Evolutionary conservation across 2,888 invertebrate genomes (phyloP).

Genomic region (Bellardia pandia): DNA sequence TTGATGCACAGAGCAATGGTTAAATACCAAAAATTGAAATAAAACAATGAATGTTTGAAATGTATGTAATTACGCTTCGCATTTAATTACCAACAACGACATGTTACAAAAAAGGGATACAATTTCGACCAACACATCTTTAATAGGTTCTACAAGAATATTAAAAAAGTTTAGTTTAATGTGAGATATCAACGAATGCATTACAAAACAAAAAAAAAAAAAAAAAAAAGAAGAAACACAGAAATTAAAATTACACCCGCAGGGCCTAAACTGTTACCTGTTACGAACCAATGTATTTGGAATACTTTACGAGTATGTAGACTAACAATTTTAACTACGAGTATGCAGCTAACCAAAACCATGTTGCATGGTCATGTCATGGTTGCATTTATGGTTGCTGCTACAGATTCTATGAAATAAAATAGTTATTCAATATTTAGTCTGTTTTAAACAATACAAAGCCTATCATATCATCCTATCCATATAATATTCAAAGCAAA

Average conservation of each 20-base stretch:
- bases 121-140: conserved; percentile 12
- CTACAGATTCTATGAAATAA: conserved; percentile 40
- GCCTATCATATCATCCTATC: background rate
- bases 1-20: background rate
- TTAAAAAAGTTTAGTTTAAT: background rate
- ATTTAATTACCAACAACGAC: conserved; percentile 58
- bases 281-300: conserved; percentile 26
- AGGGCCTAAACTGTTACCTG: conserved; percentile 74
- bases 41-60: conserved; percentile 28
- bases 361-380: conserved; percentile 17
- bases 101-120: conserved; percentile 32
- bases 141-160: conserved; percentile 20
- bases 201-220: background rate
- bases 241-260: conserved; percentile 82
- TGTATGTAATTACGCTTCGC: conserved; percentile 65
- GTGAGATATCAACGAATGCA: background rate
- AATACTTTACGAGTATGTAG: conserved; percentile 26
- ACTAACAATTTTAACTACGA: conserved; percentile 24
- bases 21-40: background rate
- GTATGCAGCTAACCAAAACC: background rate
- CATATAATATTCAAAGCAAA: background rate
- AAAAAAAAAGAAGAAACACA: conserved; percentile 62
- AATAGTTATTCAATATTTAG: conserved; percentile 50
- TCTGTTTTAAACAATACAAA: conserved; percentile 5
- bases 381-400: conserved; percentile 15